Conservation (phyloP, 2,797 vertebrate genomes). For the Perodicticus potto region DNA sequence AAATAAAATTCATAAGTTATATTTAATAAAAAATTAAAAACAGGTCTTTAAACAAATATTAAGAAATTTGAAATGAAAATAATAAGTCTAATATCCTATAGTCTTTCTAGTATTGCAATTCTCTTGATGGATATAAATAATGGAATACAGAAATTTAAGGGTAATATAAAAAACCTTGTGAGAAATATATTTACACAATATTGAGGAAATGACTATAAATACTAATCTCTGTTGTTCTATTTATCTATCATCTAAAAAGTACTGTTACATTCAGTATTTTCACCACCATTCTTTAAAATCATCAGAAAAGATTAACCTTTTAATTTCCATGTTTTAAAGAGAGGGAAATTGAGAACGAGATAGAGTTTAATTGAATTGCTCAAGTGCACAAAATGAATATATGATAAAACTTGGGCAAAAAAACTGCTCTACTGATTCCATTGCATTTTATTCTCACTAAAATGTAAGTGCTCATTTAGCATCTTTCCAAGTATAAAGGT, state of each 20-base stretch:
- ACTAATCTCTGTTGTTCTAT: background rate
- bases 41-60: background rate
- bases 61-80: background rate
- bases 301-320: background rate
- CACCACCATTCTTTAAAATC: background rate
- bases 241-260: background rate
- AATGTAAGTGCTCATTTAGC: background rate
- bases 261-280: background rate
- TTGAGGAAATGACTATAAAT: background rate
- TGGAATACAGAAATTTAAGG: background rate
- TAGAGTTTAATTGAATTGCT: background rate
- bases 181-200: background rate
- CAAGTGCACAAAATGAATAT: background rate
- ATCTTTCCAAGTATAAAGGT: background rate
- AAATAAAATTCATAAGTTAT: background rate
- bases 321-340: background rate
- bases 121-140: background rate
- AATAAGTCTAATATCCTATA: background rate
- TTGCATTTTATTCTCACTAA: background rate
- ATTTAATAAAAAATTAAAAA: constrained; percentile 10
- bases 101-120: background rate
- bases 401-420: background rate
- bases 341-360: background rate
- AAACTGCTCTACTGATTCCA: background rate
- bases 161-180: background rate